phyloP scores from a whole-genome alignment of 2,888 invertebrate species.

The Caenorhabditis sp. region DNA sequence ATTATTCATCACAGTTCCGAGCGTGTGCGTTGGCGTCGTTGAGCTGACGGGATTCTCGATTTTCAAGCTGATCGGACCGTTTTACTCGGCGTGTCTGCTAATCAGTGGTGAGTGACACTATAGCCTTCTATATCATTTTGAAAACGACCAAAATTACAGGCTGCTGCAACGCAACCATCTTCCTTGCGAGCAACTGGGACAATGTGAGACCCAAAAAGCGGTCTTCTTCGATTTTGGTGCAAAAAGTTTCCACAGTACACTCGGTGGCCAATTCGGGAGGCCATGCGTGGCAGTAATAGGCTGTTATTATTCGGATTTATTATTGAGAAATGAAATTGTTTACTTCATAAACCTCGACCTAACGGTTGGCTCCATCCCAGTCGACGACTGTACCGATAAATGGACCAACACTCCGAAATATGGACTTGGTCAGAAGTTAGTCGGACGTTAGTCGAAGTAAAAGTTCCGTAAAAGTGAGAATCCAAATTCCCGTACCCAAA shows the following conservation, averaged over 20 bases:
- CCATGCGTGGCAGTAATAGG: not conserved
- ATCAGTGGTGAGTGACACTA: conserved; percentile 33
- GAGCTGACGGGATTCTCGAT: conserved; percentile 52
- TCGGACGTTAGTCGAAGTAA: too few species aligned
- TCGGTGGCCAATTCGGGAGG: conserved; percentile 21
- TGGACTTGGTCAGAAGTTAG: too few species aligned
- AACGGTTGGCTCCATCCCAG: too few species aligned
- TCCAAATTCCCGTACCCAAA: too few species aligned
- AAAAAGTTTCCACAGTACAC: conserved; percentile 16
- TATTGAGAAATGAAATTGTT: not conserved
- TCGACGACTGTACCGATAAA: too few species aligned
- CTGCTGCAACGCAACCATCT: conserved; percentile 45
- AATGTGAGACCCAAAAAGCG: conserved; percentile 10
- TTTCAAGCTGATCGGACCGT: conserved; percentile 54
- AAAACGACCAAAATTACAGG: conserved; percentile 6
- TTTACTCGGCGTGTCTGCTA: conserved; percentile 46
- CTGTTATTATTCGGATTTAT: not conserved
- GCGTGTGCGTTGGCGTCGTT: conserved; percentile 44
- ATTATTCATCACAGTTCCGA: conserved; percentile 42
- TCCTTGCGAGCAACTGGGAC: conserved; percentile 51
- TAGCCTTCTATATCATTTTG: not conserved
- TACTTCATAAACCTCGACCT: too few species aligned
- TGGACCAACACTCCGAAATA: too few species aligned
- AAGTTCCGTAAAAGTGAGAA: too few species aligned
- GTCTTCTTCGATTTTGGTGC: not conserved